phyloP scores from a whole-genome alignment of 2,113 vertebrate genomes.

The Oncorhynchus kisutch region DNA sequence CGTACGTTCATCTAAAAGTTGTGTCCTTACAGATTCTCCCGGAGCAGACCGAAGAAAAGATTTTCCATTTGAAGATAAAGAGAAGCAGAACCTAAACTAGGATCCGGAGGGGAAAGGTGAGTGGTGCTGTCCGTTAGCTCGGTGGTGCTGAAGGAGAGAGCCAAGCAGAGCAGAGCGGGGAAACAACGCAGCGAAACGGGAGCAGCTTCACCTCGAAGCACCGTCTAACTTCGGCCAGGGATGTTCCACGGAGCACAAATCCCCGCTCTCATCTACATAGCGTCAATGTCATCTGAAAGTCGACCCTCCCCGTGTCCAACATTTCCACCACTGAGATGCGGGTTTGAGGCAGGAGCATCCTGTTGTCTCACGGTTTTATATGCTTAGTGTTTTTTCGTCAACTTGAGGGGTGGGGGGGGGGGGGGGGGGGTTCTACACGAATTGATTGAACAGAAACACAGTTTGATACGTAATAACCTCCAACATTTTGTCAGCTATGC shows the following conservation, averaged over 20 bases:
- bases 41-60: conserved; percentile 44
- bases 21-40: conserved; percentile 53
- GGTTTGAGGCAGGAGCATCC: conserved; percentile 72
- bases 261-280: conserved; percentile 76
- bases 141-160: conserved; percentile 74
- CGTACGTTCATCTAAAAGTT: conserved; percentile 49
- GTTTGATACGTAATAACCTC: conserved; percentile 32
- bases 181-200: conserved; percentile 51
- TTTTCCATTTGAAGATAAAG: conserved; percentile 55
- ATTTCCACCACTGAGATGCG: conserved; percentile 77
- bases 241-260: conserved; percentile 74
- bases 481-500: neutral
- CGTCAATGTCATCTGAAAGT: conserved; percentile 82
- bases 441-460: conserved; percentile 32
- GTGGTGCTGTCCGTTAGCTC: conserved; percentile 74
- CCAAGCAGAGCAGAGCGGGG: conserved; percentile 35
- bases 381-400: conserved; percentile 60
- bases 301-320: conserved; percentile 77
- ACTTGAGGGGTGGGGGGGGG: conserved; percentile 6
- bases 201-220: conserved; percentile 59
- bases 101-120: conserved; percentile 59
- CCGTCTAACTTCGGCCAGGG: conserved; percentile 72
- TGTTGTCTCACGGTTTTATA: conserved; percentile 76
- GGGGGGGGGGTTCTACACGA: conserved; percentile 22
- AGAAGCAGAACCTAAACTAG: conserved; percentile 22